phyloP scores from a whole-genome alignment of 2,113 vertebrate species.

The Halcyon malimbica region DNA sequence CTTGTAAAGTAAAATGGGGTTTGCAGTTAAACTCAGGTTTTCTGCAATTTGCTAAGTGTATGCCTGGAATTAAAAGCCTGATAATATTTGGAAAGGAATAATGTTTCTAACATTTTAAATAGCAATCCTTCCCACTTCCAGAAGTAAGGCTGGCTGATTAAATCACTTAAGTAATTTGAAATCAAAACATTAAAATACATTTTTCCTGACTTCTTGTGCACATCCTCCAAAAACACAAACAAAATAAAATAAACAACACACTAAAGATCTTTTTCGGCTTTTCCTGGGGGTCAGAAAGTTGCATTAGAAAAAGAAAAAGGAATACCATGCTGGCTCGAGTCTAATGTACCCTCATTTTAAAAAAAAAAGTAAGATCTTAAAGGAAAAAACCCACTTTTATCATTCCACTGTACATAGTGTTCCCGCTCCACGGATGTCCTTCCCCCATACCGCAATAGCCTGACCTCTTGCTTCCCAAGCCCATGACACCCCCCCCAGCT shows the following conservation, averaged over 20 bases:
- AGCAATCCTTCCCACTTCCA: not conserved
- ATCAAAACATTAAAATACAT: not conserved
- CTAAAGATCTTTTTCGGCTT: not conserved
- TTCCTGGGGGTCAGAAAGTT: not conserved
- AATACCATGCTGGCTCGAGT: not conserved
- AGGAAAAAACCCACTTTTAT: not conserved
- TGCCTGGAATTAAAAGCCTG: not conserved
- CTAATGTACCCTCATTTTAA: not conserved
- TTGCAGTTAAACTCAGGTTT: not conserved
- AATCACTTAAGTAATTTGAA: not conserved
- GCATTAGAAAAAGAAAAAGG: not conserved
- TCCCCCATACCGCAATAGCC: accelerated
- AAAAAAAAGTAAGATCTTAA: not conserved
- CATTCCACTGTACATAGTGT: not conserved
- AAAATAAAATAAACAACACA: not conserved
- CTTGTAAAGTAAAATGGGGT: not conserved
- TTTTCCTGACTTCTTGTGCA: not conserved
- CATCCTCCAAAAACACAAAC: not conserved
- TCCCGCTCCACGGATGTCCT: not conserved
- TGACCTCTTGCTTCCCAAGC: not conserved
- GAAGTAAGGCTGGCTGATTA: not conserved
- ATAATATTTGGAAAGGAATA: not conserved
- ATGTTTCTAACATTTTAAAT: not conserved
- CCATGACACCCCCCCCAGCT: not conserved
- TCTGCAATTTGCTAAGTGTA: not conserved